A percentile compares a stretch with the other conserved stretches of the same genome.
These are phyloP conservation scores for Melanotaenia parkinsoni DNA, from an alignment of 2,797 vertebrate species.

Conservation along the genomic window DNA sequence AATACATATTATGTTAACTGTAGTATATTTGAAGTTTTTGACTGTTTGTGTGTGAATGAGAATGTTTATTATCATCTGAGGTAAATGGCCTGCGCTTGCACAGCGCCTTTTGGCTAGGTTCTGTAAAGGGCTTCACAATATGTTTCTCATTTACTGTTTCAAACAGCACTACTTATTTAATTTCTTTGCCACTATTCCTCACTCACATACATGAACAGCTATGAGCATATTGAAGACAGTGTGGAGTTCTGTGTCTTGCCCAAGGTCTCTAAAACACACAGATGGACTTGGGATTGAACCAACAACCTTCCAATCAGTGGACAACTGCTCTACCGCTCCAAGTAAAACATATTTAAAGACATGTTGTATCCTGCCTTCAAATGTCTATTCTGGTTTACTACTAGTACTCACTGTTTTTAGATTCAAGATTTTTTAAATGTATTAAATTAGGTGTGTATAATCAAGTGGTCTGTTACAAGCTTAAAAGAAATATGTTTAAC, in stretches of 20 bases:
- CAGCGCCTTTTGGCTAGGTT: not conserved
- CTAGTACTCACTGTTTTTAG: not conserved
- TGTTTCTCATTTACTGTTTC: not conserved
- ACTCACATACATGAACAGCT: not conserved
- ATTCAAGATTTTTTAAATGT: not conserved
- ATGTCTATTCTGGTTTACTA: not conserved
- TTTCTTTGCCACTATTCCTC: not conserved
- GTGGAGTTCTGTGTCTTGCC: slow-evolving; percentile 1
- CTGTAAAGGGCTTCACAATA: slow-evolving; percentile 2
- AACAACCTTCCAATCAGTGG: not conserved
- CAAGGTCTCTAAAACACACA: not conserved
- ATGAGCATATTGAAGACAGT: not conserved
- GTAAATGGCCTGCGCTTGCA: not conserved
- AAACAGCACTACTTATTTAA: not conserved
- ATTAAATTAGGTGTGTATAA: slow-evolving; percentile 6
- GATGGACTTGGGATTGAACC: not conserved
- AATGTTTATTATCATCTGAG: slow-evolving; percentile 4
- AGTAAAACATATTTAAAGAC: not conserved
- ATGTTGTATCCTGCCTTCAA: not conserved
- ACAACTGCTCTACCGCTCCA: not conserved
- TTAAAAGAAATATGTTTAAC: not conserved
- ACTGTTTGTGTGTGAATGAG: not conserved
- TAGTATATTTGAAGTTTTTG: not conserved
- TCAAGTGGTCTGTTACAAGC: not conserved
- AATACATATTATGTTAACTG: slow-evolving; percentile 3